phyloP scores from a whole-genome alignment of 2,797 vertebrate species.

The Danio jaintianensis region DNA sequence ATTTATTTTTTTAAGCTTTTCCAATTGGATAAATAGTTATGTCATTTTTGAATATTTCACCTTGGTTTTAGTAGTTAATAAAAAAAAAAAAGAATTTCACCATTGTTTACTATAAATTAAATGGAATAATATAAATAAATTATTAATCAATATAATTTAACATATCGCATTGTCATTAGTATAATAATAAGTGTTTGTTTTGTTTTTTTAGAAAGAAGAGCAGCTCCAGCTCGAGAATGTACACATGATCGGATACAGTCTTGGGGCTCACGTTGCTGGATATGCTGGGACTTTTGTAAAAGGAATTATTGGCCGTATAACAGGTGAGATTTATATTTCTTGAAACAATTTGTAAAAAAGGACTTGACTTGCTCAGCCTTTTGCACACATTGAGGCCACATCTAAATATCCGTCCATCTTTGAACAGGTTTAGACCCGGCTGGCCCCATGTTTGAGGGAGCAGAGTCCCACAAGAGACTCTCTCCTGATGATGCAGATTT shows the following conservation, averaged over 20 bases:
- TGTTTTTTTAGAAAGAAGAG: conserved; percentile 81
- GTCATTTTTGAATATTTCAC: background rate
- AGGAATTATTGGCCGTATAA: conserved; percentile 91
- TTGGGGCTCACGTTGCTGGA: conserved; percentile 94
- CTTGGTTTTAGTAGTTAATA: too few species aligned
- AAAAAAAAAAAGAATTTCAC: too few species aligned
- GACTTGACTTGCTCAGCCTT: background rate
- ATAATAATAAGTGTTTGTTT: background rate
- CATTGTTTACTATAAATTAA: too few species aligned
- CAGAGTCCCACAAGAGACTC: conserved; percentile 83
- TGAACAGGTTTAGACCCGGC: conserved; percentile 91
- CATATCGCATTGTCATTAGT: background rate
- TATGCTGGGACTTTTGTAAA: conserved; percentile 85
- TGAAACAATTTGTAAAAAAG: background rate
- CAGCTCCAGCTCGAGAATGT: conserved; percentile 83
- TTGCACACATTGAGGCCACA: background rate
- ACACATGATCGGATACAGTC: conserved; percentile 96
- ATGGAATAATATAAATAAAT: too few species aligned
- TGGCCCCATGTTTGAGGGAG: conserved; percentile 94
- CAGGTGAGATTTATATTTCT: conserved; percentile 77
- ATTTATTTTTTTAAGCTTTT: background rate
- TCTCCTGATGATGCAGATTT: conserved; percentile 94
- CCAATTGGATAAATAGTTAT: background rate
- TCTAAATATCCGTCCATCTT: background rate
- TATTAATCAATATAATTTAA: background rate